A percentile compares a stretch with the other conserved stretches of the same genome.
These are phyloP conservation scores for Nibea coibor DNA, from an alignment of 2,113 vertebrate genomes.

Conservation along the genomic window DNA sequence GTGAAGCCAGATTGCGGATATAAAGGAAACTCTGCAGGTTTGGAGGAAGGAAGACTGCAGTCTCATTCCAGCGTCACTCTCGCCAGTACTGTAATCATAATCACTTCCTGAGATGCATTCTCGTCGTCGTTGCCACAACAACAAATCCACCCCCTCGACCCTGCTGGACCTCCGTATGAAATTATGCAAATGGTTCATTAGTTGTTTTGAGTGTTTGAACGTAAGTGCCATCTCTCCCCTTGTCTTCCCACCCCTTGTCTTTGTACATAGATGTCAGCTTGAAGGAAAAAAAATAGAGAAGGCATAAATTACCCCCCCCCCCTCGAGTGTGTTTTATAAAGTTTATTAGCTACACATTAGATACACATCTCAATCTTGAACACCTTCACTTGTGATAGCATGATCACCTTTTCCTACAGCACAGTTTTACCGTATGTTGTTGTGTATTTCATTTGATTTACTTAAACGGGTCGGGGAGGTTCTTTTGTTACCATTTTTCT, in stretches of 20 bases:
- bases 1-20: constrained; percentile 21
- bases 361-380: constrained; percentile 20
- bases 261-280: constrained; percentile 56
- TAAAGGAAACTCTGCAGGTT: constrained; percentile 34
- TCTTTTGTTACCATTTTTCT: constrained; percentile 27
- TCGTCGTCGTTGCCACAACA: constrained; percentile 33
- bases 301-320: background rate
- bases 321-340: constrained; percentile 11
- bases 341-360: constrained; percentile 6
- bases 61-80: constrained; percentile 19
- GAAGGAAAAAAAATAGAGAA: constrained; percentile 40
- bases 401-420: constrained; percentile 47
- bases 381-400: constrained; percentile 33
- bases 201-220: constrained; percentile 33
- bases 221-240: constrained; percentile 22
- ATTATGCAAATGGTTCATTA: constrained; percentile 32
- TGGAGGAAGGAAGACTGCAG: constrained; percentile 47
- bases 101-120: constrained; percentile 56
- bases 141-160: constrained; percentile 21
- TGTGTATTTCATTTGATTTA: constrained; percentile 61
- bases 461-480: constrained; percentile 52
- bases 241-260: constrained; percentile 15
- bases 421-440: constrained; percentile 56
- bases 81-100: constrained; percentile 55
- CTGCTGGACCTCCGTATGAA: constrained; percentile 29